Evolutionary conservation across 2,888 invertebrate genomes (phyloP), one percentile per base, ranked within the genome.

Genomic region (Epirrita christyi): DNA sequence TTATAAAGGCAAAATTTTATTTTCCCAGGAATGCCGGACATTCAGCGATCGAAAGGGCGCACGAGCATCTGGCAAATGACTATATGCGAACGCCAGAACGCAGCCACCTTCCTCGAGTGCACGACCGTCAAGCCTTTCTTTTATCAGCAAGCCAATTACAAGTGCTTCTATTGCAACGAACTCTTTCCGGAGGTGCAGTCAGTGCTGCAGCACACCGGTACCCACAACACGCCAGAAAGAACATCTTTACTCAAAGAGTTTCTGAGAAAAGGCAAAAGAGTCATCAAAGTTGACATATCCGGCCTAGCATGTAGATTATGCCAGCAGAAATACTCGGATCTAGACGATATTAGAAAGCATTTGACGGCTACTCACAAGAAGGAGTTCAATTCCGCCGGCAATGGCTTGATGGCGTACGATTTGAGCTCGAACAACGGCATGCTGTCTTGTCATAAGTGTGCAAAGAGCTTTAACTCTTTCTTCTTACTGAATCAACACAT

Each of bases 1-100:
- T 48, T 56, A 48, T 15, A 55, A 59, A 60, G 36, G 48, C 38
- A 37, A 34, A 57, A 52, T 71, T 72, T 75, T 70, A 36, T 71
- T 65, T 73, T 49, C 71, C 51, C 77, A 77, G 77, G 75, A 63
- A 34, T 62, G 51, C 54, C 55, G 38, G 56, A 36, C 32, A 46
- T 36, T 34, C 58, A 49, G 37, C 55, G 41, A 6, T 41, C 55
- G 8, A 45, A 43, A 7, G 42, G 55, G 13, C 56, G 57, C 10
- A 86, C 88, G 36, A 90, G 89, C 71, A 72, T 88, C 41, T 92
- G 91, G 91, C 89, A 90, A 84, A 88, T 90, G 91, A 91, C 91
- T 0, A 78, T 85, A 71, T 83, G 86, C 28, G 91, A 91, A 68
- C 71, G 91, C 45, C 82, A 88, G 65, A 91, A 91, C 64, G 91